A percentile compares a stretch with the other conserved stretches of the same genome.
These are phyloP conservation scores for Macrochelys suwanniensis DNA, from an alignment of 2,797 vertebrate species.

Conservation along the genomic window DNA sequence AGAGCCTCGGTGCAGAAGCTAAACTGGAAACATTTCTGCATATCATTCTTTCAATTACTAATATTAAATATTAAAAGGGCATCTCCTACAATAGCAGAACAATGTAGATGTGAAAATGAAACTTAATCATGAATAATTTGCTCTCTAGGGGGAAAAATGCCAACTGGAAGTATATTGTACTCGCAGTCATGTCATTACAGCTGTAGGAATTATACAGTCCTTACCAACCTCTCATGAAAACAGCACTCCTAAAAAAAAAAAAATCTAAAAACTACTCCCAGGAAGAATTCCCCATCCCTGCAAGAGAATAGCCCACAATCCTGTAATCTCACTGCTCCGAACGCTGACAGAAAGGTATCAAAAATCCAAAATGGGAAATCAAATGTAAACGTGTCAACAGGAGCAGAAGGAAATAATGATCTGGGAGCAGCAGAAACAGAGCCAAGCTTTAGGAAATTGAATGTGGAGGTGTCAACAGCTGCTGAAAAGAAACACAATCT, in stretches of 20 bases:
- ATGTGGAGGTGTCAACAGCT: not conserved
- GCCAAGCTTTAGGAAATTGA: accelerated
- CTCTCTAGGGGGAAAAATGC: not conserved
- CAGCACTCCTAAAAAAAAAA: not conserved
- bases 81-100: not conserved
- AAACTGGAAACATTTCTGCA: accelerated
- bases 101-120: slow-evolving; percentile 29
- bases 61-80: not conserved
- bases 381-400: accelerated
- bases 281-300: not conserved
- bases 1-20: accelerated
- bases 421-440: not conserved
- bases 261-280: accelerated
- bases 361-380: not conserved
- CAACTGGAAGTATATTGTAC: not conserved
- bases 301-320: accelerated
- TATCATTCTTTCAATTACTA: not conserved
- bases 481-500: not conserved
- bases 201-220: not conserved
- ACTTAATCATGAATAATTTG: slow-evolving; percentile 44
- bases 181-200: not conserved
- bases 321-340: accelerated
- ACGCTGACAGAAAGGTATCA: not conserved
- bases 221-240: not conserved
- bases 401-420: not conserved